Percentiles rank a stretch among this genome's conserved stretches.
phyloP scores from a whole-genome alignment of 2,888 invertebrate genomes.

The Troides aeacus region DNA sequence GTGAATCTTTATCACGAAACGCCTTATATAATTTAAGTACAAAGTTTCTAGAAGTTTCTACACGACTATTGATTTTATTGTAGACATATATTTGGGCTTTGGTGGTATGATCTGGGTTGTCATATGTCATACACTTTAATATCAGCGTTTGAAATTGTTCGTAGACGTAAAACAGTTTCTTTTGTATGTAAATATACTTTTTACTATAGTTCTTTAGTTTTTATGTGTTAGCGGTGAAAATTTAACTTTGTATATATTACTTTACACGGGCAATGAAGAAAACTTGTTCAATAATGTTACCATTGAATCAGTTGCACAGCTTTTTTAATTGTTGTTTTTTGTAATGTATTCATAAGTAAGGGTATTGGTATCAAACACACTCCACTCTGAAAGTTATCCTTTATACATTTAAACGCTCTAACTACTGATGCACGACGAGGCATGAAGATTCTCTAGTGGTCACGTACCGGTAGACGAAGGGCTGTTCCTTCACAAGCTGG shows the following conservation, averaged over 20 bases:
- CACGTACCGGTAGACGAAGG: too few species aligned
- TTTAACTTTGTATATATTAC: conserved; percentile 71
- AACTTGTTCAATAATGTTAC: conserved; percentile 57
- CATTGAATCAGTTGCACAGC: conserved; percentile 39
- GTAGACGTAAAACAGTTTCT: conserved; percentile 19
- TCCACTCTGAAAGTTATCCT: not conserved
- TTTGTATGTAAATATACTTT: conserved; percentile 30
- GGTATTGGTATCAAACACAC: not conserved
- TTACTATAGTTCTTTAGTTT: conserved; percentile 26
- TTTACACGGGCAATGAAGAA: conserved; percentile 52
- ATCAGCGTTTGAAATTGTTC: conserved; percentile 24
- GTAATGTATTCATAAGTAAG: not conserved
- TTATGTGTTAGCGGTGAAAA: conserved; percentile 45
- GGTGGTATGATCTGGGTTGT: conserved; percentile 9
- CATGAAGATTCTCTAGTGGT: not conserved
- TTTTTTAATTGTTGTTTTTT: not conserved
- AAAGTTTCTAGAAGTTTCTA: conserved; percentile 37
- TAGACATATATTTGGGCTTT: conserved; percentile 34
- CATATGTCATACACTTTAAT: conserved; percentile 22
- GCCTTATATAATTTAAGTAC: conserved; percentile 68
- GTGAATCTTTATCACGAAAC: conserved; percentile 52
- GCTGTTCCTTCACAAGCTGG: too few species aligned
- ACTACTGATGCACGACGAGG: not conserved
- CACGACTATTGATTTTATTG: conserved; percentile 30
- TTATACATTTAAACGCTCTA: not conserved